Conservation (phyloP, 2,888 invertebrate species). For the Plutella xylostella region DNA sequence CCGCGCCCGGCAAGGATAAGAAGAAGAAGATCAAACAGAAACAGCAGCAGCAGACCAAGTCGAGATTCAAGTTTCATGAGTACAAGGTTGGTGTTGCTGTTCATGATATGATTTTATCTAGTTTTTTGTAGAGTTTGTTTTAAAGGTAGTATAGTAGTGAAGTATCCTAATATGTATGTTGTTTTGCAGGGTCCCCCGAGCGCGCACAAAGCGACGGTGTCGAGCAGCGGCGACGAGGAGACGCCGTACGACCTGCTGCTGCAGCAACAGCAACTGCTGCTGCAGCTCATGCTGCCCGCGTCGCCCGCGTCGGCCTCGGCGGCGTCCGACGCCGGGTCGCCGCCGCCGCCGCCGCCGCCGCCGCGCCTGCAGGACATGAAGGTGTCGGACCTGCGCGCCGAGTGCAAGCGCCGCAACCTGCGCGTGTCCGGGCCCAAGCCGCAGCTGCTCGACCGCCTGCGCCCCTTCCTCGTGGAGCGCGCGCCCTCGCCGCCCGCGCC, state of each 20-base stretch:
- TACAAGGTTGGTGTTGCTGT: no score
- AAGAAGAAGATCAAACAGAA: constrained; percentile 84
- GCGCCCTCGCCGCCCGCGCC: constrained; percentile 33
- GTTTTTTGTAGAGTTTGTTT: no score
- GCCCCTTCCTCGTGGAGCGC: constrained; percentile 73
- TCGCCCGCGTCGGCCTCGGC: constrained; percentile 53
- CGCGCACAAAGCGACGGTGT: constrained; percentile 82
- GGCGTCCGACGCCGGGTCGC: constrained; percentile 49
- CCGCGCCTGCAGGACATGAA: constrained; percentile 93
- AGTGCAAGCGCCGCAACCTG: constrained; percentile 91
- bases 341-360: constrained; percentile 62
- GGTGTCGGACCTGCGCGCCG: constrained; percentile 92
- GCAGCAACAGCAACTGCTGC: constrained; percentile 93
- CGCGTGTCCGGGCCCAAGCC: constrained; percentile 98
- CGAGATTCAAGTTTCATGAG: constrained; percentile 94
- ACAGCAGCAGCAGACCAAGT: constrained; percentile 76
- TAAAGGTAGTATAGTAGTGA: no score
- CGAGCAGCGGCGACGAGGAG: constrained; percentile 75
- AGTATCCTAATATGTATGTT: no score
- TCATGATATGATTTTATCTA: no score
- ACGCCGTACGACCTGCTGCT: constrained; percentile 92
- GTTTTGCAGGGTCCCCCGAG: constrained; percentile 95
- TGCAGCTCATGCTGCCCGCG: constrained; percentile 86
- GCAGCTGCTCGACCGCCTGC: constrained; percentile 91
- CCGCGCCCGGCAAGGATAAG: constrained; percentile 81